Conservation (phyloP, 1,140 invertebrate species). For the Samia ricini region DNA sequence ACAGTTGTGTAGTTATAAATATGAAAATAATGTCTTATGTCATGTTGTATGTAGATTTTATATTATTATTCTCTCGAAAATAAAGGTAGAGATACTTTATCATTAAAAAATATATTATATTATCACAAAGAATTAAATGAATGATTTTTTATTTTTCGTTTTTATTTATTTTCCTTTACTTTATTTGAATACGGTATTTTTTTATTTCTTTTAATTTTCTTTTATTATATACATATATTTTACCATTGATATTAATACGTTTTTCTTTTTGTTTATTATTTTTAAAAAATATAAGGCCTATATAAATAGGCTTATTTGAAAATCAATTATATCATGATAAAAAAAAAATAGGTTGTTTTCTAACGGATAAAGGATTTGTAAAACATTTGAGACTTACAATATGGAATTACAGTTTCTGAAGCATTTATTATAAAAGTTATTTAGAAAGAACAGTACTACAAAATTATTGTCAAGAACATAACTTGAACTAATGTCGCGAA, state of each 20-base stretch:
- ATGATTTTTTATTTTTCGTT: constrained; percentile 66
- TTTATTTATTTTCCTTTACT: constrained; percentile 40
- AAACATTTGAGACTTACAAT: constrained; percentile 1
- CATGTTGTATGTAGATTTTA: constrained; percentile 70
- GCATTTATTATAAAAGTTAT: constrained; percentile 19
- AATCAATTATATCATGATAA: background rate
- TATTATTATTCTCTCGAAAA: constrained; percentile 55
- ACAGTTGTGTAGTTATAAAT: constrained; percentile 42
- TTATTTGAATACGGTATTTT: constrained; percentile 4
- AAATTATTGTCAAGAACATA: background rate
- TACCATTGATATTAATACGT: background rate
- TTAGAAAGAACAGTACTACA: background rate
- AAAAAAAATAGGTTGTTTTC: background rate
- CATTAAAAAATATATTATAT: constrained; percentile 57
- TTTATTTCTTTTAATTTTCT: constrained; percentile 9
- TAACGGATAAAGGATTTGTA: background rate
- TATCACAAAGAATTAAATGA: constrained; percentile 71
- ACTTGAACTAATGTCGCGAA: too few relatives aligned
- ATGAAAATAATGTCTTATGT: constrained; percentile 58
- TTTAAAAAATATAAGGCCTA: background rate
- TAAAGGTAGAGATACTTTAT: constrained; percentile 54
- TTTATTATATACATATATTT: too few relatives aligned
- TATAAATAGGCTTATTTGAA: background rate
- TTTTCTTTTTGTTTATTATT: background rate
- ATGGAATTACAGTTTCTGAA: constrained; percentile 34